Evolutionary conservation across 1,140 invertebrate species (phyloP), one percentile per base, ranked within the genome.

Genomic region (Camponotus floridanus): DNA sequence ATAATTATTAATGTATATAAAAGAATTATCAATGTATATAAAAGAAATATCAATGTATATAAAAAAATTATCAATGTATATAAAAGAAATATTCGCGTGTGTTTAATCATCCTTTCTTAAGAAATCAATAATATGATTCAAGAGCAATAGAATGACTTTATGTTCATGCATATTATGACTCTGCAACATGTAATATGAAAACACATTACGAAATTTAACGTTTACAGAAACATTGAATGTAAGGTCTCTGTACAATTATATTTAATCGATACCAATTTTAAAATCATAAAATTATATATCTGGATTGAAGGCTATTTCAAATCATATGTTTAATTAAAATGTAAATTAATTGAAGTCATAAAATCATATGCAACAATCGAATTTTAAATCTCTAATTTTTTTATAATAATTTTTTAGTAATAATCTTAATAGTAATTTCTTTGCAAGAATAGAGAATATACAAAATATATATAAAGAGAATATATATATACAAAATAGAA

Each of bases 81-180:
- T 26, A 26, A 26, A 57, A 73, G 48, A 26, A 26, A 26, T 26
- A 26, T 26, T 26, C 26, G 48, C 7, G 21, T 71, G 13, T 57
- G 51, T 57, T 8, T 73, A 21, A 36, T 36, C 33, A 26, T 15
- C 21, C 4, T 21, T 15, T 73, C 39, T 0, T 39, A 26, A 74
- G 13, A 74, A 59, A 59, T 76, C 7, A 2, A 9, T 62, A 8
- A 18, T 11, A 39, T 76, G 45, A 76, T 61, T 76, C 1, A 76
- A 26, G 21, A 61, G 0, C 6, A 0, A 51, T 15, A 18, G 26
- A 76, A 0, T 5, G 6, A 31, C 13, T 61, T 42, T 42, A 31
- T 76, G 42, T 1, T 42, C 2, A 36, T 26, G 5, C 13, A 39
- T 15, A 26, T 59, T 74, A 42, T n/a, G 36, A 42, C 9, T 61